Evolutionary conservation across 2,113 vertebrate species (phyloP).

Genomic region (Chlorocebus sabaeus): DNA sequence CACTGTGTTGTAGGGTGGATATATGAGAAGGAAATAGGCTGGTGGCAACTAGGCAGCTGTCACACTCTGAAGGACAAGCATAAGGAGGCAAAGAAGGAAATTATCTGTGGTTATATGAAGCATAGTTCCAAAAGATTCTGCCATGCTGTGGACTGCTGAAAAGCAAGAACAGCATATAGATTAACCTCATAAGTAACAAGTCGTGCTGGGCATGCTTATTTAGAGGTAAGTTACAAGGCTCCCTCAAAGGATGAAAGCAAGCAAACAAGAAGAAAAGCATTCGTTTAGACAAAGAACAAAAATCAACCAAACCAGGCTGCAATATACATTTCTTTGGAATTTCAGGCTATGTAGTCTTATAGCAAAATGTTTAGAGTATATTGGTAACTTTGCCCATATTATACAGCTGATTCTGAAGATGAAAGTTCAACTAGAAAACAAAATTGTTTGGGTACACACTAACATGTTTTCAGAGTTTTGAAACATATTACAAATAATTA

Average conservation of each 20-base stretch:
- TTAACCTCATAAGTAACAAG: background rate
- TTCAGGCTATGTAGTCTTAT: background rate
- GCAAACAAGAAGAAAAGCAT: background rate
- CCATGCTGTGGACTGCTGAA: no score
- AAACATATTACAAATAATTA: background rate
- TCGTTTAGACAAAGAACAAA: background rate
- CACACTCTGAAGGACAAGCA: background rate
- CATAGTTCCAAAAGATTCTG: background rate
- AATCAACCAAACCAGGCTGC: background rate
- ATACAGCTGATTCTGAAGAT: background rate
- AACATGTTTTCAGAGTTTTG: background rate
- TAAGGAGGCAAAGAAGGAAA: background rate
- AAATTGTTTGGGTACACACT: background rate
- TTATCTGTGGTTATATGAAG: background rate
- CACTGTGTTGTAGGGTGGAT: background rate
- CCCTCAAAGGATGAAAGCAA: background rate
- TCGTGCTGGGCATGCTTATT: background rate
- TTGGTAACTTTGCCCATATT: background rate
- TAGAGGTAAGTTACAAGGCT: background rate
- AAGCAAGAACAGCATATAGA: background rate
- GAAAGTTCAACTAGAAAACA: conserved; percentile 18
- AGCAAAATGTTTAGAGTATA: background rate
- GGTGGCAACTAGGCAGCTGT: background rate
- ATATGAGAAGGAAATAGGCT: background rate
- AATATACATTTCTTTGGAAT: conserved; percentile 5